These are phyloP conservation scores for Peromyscus attwateri DNA, from an alignment of 2,797 vertebrate genomes.

Conservation along the genomic window DNA sequence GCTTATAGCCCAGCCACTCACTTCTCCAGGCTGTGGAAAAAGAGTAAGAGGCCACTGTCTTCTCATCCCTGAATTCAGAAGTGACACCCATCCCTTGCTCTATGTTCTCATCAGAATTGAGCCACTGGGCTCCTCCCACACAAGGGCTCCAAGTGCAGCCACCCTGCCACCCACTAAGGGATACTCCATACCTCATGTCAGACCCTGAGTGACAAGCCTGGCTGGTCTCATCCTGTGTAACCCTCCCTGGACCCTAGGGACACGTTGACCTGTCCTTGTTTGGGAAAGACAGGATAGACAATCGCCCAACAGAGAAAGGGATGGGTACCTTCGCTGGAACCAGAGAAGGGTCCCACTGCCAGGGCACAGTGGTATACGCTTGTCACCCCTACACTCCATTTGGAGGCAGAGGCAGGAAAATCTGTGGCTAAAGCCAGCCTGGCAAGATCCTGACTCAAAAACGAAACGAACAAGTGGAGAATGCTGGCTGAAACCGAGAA, in stretches of 20 bases:
- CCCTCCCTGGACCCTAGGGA: not conserved
- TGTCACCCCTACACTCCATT: not conserved
- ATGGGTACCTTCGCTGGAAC: not conserved
- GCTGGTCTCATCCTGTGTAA: not conserved
- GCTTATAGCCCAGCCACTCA: not conserved
- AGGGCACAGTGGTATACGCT: not conserved
- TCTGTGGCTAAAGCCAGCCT: not conserved
- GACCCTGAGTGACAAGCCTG: not conserved
- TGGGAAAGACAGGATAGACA: not conserved
- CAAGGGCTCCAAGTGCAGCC: accelerated
- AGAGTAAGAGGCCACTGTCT: not conserved
- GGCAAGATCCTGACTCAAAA: not conserved
- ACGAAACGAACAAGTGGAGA: not conserved
- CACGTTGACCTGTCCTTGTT: not conserved
- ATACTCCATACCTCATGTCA: not conserved
- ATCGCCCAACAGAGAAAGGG: not conserved
- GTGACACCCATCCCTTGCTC: not conserved
- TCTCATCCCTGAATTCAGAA: not conserved
- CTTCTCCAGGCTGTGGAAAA: not conserved
- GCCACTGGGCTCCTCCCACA: not conserved
- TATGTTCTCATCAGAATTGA: not conserved
- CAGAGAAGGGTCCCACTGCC: not conserved
- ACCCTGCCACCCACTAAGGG: too few relatives aligned
- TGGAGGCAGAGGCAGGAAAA: not conserved
- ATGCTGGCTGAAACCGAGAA: not conserved